Evolutionary conservation across 2,113 vertebrate species (phyloP).

Genomic region (Heterocephalus glaber): DNA sequence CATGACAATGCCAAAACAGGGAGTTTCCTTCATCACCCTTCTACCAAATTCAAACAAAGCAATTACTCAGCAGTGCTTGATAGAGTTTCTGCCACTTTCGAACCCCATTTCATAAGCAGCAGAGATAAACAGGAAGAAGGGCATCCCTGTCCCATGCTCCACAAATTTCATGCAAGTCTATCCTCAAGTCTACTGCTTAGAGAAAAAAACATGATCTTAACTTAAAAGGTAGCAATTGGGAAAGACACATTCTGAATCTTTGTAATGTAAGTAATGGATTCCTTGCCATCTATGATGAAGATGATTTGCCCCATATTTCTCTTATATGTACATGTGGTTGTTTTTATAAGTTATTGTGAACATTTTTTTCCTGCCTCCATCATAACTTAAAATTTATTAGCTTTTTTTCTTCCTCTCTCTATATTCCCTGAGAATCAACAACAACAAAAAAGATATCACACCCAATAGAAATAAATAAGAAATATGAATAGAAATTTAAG

Average conservation of each 20-base stretch:
- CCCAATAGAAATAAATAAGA: neutral
- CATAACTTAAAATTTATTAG: neutral
- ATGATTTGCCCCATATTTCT: neutral
- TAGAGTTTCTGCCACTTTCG: neutral
- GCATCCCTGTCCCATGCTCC: neutral
- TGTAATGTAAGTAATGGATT: neutral
- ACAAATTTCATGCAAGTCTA: neutral
- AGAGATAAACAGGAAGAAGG: neutral
- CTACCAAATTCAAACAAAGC: slow-evolving; percentile 15
- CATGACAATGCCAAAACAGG: neutral
- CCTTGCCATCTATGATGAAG: neutral
- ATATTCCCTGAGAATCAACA: neutral
- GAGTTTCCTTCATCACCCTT: neutral
- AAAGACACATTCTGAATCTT: neutral
- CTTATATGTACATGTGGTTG: neutral
- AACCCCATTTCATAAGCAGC: neutral
- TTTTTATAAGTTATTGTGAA: neutral
- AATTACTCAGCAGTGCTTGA: neutral
- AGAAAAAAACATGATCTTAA: neutral
- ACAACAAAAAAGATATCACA: neutral
- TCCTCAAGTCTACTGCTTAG: neutral
- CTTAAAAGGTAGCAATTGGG: neutral
- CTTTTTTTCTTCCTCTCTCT: neutral
- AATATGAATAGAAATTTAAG: neutral
- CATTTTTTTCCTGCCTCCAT: neutral